Evolutionary conservation across 2,888 invertebrate species (phyloP), one percentile per base, ranked within the genome.

Genomic region (Drosophila nr. fundita): DNA sequence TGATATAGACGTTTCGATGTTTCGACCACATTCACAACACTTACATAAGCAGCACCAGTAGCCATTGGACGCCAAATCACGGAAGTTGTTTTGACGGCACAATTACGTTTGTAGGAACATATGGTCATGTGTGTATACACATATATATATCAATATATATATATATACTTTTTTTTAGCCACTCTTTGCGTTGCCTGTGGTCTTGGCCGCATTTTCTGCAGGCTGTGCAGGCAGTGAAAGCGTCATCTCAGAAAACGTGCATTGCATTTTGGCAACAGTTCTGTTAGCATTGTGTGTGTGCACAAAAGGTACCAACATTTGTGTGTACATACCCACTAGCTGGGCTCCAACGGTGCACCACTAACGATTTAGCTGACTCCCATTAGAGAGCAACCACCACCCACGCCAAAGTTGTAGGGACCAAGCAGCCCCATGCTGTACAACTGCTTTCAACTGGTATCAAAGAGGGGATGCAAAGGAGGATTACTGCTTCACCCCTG

Each of bases 21-120:
- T 38, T 55, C 27, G n/a, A 29, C 27, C 57, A 30, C 42, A 57
- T 29, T 40, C 15, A 21, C 40, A 57, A 30, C 30, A 30, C 29
- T 29, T 21, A 42, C 42, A 30, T 10, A 40, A 24, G 30, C 29
- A 40, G 21, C 40, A 8, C n/a, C n/a, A 27, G 38, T 29, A 57
- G 29, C 29, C 52, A 60, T 55, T 72, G 80, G 68, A 68, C 59
- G 76, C 54, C 77, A 77, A 76, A 76, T 72, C 77, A 69, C 65
- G 80, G 68, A 80, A 80, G 73, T 77, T 80, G 78, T 80, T 80
- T 80, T 68, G 42, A 66, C 78, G 78, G 73, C 48, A 49, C 42
- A 58, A 49, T 60, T 50, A 42, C 57, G 42, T 42, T 42, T 42
- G 42, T 10, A 24, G 8, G 15, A 45, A 45, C 45, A 27, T 15